A percentile compares a stretch with the other conserved stretches of the same genome.
These are phyloP conservation scores for Drosophila cardini DNA, from an alignment of 1,140 invertebrate genomes.

Conservation along the genomic window DNA sequence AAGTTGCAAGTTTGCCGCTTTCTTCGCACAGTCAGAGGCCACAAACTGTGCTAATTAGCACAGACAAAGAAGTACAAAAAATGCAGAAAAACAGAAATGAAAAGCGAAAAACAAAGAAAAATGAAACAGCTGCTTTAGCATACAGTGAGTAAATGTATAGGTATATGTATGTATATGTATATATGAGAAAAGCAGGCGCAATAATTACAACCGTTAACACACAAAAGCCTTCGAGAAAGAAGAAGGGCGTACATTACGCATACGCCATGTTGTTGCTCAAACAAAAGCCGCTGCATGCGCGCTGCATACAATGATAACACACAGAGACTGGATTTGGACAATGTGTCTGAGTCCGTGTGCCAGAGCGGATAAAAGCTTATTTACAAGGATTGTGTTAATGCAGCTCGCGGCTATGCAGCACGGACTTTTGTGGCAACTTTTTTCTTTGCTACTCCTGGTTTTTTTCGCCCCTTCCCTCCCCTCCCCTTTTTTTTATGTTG, in stretches of 20 bases:
- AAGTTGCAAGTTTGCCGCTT: conserved; percentile 24
- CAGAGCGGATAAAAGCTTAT: conserved; percentile 72
- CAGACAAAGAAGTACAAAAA: conserved; percentile 60
- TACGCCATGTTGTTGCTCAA: conserved; percentile 65
- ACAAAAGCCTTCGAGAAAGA: conserved; percentile 57
- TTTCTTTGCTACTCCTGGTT: conserved; percentile 25
- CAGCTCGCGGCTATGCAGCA: conserved; percentile 77
- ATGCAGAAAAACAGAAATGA: conserved; percentile 18
- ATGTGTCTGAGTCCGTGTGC: conserved; percentile 41
- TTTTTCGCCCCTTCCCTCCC: too few relatives aligned
- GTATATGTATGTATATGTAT: conserved; percentile 46
- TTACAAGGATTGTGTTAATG: conserved; percentile 78
- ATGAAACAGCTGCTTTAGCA: conserved; percentile 18
- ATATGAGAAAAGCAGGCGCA: conserved; percentile 57
- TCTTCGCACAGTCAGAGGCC: conserved; percentile 45
- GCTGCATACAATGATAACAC: conserved; percentile 43
- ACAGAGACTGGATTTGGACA: conserved; percentile 55
- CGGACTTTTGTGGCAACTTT: conserved; percentile 60
- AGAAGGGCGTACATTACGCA: conserved; percentile 67
- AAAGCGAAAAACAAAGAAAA: conserved; percentile 25
- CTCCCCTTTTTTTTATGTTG: conserved; percentile 18
- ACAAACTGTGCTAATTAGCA: conserved; percentile 73
- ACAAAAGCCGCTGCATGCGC: conserved; percentile 56
- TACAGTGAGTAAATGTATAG: conserved; percentile 32
- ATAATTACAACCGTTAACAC: conserved; percentile 76